Percentiles rank a stretch among this genome's conserved stretches.
Conservation (phyloP, 2,888 invertebrate genomes). For the Euclidia mi region DNA sequence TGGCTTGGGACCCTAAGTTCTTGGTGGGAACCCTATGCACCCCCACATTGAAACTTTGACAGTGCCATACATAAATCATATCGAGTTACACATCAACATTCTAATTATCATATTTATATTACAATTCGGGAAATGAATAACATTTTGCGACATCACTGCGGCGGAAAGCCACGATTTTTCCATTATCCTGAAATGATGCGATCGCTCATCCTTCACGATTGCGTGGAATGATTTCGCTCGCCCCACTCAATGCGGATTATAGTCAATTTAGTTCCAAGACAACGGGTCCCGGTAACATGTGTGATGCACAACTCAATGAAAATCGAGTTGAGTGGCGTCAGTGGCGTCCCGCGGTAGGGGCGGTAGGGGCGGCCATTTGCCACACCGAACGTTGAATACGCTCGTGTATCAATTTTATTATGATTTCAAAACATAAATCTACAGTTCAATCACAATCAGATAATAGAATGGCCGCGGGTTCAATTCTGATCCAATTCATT, state of each 20-base stretch:
- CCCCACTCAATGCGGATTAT: conserved; percentile 3
- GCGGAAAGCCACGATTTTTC: too few species aligned
- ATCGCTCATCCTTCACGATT: too few species aligned
- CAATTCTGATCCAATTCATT: too few species aligned
- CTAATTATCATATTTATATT: too few species aligned
- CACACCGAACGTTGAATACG: too few species aligned
- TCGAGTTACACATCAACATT: neutral
- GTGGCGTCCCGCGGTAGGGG: conserved; percentile 28
- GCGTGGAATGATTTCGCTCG: too few species aligned
- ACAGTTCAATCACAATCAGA: neutral
- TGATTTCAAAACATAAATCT: neutral
- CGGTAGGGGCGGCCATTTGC: conserved; percentile 32
- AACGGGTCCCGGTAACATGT: conserved; percentile 16
- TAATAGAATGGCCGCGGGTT: too few species aligned
- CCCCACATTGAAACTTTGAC: conserved; percentile 24
- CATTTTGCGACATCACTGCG: neutral
- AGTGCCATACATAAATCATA: conserved; percentile 13
- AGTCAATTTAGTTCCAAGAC: conserved; percentile 16
- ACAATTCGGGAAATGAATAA: neutral
- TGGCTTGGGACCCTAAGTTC: too few species aligned
- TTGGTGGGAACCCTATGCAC: too few species aligned
- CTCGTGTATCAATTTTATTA: neutral
- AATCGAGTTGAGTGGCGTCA: conserved; percentile 35
- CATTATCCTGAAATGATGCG: too few species aligned
- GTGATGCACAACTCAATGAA: conserved; percentile 38